Percentiles rank a stretch among this genome's conserved stretches.
These are phyloP conservation scores for Aphelinus certus DNA, from an alignment of 1,140 invertebrate species.

Conservation along the genomic window DNA sequence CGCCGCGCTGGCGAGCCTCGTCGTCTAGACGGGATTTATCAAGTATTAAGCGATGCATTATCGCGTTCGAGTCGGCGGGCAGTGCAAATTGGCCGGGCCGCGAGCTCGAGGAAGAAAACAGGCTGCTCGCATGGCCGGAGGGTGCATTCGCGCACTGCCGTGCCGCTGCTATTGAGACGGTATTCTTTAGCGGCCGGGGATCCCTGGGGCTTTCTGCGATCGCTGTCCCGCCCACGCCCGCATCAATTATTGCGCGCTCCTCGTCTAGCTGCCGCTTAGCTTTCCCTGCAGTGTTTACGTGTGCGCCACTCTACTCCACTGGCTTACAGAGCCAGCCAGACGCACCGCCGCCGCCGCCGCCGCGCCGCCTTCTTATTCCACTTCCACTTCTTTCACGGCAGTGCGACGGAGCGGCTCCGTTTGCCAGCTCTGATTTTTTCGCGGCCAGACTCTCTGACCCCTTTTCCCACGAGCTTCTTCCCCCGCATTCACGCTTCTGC, in stretches of 20 bases:
- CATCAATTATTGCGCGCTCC: slow-evolving; percentile 47
- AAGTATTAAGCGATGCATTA: slow-evolving; percentile 37
- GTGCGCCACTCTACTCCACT: neutral
- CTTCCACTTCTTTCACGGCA: neutral
- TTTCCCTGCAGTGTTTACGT: neutral
- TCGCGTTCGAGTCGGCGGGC: slow-evolving; percentile 7
- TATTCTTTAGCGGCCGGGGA: slow-evolving; percentile 11
- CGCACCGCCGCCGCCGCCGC: neutral
- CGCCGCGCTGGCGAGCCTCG: no score
- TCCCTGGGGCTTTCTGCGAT: slow-evolving; percentile 8
- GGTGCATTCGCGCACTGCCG: slow-evolving; percentile 18
- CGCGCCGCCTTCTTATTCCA: neutral
- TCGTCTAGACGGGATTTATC: slow-evolving; percentile 35
- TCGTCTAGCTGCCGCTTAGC: slow-evolving; percentile 41
- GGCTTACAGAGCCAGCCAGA: neutral
- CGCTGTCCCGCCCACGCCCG: slow-evolving; percentile 22
- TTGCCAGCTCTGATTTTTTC: no score
- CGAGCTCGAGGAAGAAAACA: slow-evolving; percentile 24
- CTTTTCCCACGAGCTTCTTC: neutral
- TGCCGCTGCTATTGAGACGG: slow-evolving; percentile 28
- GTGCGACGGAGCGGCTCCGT: neutral
- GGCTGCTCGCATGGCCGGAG: slow-evolving; percentile 7
- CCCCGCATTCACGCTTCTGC: no score
- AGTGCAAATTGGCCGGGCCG: slow-evolving; percentile 16
- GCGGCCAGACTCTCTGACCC: no score